These are phyloP conservation scores for Eidolon dupreanum DNA, from an alignment of 2,797 vertebrate genomes.

Conservation along the genomic window DNA sequence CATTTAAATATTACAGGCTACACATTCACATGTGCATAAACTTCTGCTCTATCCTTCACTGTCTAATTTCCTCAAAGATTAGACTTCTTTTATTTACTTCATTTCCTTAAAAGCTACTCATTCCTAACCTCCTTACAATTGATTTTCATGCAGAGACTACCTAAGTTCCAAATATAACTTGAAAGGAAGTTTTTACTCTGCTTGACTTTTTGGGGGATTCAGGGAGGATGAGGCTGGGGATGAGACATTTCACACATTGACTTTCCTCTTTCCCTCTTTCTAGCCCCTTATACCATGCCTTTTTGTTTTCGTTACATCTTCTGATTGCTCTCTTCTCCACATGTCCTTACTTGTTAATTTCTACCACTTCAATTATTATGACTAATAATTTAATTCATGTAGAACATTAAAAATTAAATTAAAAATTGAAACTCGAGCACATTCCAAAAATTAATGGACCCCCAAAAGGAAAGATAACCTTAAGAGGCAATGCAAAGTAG, in stretches of 20 bases:
- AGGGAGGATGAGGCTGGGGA: no score
- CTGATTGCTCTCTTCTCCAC: neutral
- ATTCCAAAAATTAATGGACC: neutral
- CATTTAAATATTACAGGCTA: neutral
- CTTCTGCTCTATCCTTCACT: neutral
- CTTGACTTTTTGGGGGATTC: neutral
- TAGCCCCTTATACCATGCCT: fast-evolving
- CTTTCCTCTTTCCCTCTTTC: neutral
- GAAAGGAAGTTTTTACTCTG: neutral
- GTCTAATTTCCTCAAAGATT: neutral
- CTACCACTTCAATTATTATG: neutral
- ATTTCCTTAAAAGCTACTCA: neutral
- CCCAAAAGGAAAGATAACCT: neutral
- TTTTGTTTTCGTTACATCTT: neutral
- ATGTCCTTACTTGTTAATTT: neutral
- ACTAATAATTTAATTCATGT: neutral
- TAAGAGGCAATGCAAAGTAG: neutral
- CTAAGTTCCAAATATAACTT: neutral
- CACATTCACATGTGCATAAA: neutral
- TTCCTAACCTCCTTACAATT: neutral
- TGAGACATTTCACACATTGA: neutral
- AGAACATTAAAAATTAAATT: no score
- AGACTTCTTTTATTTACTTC: neutral
- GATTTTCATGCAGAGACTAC: neutral
- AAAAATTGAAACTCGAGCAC: neutral